Evolutionary conservation across 2,888 invertebrate species (phyloP), one percentile per base, ranked within the genome.

Genomic region (Colletes collaris): DNA sequence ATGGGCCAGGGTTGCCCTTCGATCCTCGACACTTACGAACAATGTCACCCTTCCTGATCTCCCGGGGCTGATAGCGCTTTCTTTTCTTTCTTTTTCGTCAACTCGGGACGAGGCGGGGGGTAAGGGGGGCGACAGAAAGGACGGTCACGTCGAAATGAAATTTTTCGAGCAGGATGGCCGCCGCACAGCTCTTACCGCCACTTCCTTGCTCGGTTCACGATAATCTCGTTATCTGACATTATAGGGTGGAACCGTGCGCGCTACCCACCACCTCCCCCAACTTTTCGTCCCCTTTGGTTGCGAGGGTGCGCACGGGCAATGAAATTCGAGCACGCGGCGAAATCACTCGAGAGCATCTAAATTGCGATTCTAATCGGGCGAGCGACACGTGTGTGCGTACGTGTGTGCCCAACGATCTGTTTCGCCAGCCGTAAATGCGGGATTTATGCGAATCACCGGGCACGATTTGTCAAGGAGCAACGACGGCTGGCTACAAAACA

Each of bases 171-270:
- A 40, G 71, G 82, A 75, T 53, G 59, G 62, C 64, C 79, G 56
- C 60, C 49, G 58, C 59, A 40, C 65, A 44, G 37, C 68, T 64
- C 73, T 76, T 81, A 71, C 73, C 63, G 40, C 71, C 77, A 62
- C 76, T 83, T 82, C 78, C 81, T 78, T 60, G n/a, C 82, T 50
- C 7, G 69, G 63, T 71, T 83, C 79, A 74, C 83, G 79, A 87
- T 85, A 89, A 90, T 91, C 90, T 90, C 88, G 90, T 90, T 90
- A 90, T 88, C 86, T 84, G 86, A 87, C 89, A 89, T 89, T 88
- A 88, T 82, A 82, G 85, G 82, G 76, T 70, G 66, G 76, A 37
- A 65, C 62, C 65, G 52, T n/a, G 50, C 50, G 46, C 55, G 53
- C 46, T n/a, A n/a, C 44, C 53, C 52, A n/a, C 58, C 59, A 64